Conservation (phyloP, 2,113 vertebrate species). For the Pogonocichla stellata region DNA sequence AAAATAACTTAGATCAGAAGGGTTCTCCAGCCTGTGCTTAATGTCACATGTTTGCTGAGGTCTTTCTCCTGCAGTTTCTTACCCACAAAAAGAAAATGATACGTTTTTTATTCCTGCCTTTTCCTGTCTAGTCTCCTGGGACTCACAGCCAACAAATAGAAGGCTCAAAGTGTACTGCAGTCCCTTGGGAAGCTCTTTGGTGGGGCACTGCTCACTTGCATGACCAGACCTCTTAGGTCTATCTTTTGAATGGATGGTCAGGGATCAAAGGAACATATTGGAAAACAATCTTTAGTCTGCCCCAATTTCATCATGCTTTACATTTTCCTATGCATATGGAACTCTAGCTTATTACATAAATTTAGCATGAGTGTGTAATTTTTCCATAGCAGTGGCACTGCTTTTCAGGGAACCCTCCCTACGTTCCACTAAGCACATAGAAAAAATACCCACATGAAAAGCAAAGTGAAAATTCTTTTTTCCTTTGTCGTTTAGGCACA, state of each 20-base stretch:
- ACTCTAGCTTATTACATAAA: background rate
- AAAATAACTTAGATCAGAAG: background rate
- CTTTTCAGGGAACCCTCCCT: background rate
- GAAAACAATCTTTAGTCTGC: background rate
- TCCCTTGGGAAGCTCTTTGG: background rate
- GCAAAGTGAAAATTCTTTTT: conserved; percentile 35
- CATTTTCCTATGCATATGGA: background rate
- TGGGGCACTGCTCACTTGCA: background rate
- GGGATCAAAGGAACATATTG: background rate
- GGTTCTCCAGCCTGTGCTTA: background rate
- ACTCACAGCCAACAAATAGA: background rate
- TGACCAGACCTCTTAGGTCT: background rate
- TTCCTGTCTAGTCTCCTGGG: background rate
- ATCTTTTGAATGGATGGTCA: background rate
- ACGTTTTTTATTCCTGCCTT: background rate
- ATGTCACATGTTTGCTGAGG: background rate
- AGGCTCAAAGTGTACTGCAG: background rate
- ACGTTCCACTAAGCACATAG: background rate
- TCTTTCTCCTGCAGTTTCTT: background rate
- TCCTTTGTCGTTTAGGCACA: conserved; percentile 83
- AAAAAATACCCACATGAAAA: background rate
- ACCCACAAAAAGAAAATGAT: background rate
- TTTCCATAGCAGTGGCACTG: background rate
- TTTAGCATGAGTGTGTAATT: background rate
- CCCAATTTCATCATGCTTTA: background rate